Evolutionary conservation across 2,888 invertebrate genomes (phyloP), one percentile per base, ranked within the genome.

Genomic region (Nomada hirtipes): DNA sequence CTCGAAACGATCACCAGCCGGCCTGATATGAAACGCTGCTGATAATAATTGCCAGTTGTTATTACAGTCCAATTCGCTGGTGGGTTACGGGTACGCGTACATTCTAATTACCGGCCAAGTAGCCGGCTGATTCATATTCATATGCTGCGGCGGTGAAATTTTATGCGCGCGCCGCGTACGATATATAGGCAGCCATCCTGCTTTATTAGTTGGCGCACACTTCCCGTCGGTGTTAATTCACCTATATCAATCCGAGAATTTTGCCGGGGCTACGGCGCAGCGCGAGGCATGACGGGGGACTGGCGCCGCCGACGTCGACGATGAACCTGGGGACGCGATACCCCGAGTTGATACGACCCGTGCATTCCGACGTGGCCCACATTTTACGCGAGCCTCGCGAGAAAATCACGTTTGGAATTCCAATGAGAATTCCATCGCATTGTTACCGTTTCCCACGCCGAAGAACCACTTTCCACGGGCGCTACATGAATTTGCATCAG

Each of bases 31-130:
- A 70, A 67, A 26, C 42, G 64, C 76, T 72, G 69, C 86, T 82
- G 81, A 88, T 88, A 88, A 85, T 88, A 88, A 88, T 86, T 86
- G 81, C 82, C 61, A 82, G 83, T 86, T 82, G 83, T 86, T 88
- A 88, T 88, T 85, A 86, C 88, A 88, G 85, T 88, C 86, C 86
- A 88, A 88, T 88, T 88, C 86, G 79, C 85, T 79, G 76, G 69
- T 87, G 82, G 87, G 86, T 87, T 81, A 86, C 81, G 86, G 88
- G 82, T 83, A 86, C 85, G 83, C 88, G 74, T 79, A 80, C 86
- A 75, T 80, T 82, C 80, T 85, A 86, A 84, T 85, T 84, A 83
- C 79, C 36, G 73, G 69, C 61, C 83, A 71, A 75, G 64, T 29
- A 47, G 47, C 42, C 44, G 63, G 52, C 70, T 72, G 71, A 86